Evolutionary conservation across 2,797 vertebrate genomes (phyloP).

Genomic region (Columba guinea): DNA sequence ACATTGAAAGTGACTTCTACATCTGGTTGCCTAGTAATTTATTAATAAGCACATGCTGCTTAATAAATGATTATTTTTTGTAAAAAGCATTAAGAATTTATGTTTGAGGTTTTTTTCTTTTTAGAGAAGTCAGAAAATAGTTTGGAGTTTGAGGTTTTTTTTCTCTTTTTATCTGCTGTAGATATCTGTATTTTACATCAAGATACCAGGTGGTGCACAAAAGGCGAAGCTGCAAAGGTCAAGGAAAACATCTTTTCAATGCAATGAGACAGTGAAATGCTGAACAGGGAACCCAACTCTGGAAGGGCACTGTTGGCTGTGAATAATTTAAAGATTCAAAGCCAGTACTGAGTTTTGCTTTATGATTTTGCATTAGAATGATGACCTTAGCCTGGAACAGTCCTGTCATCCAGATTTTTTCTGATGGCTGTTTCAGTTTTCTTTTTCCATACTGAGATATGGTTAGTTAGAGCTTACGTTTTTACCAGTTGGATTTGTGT

Average conservation of each 20-base stretch:
- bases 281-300: not conserved
- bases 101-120: not conserved
- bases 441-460: not conserved
- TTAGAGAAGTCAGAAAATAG: not conserved
- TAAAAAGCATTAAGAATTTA: constrained; percentile 21
- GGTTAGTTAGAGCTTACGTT: not conserved
- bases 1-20: constrained; percentile 47
- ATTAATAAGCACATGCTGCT: constrained; percentile 29
- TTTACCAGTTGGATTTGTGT: not conserved
- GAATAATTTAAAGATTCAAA: constrained; percentile 14
- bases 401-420: not conserved
- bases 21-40: constrained; percentile 20
- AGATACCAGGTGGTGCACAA: not conserved
- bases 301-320: constrained; percentile 13
- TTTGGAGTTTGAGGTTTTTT: not conserved
- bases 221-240: not conserved
- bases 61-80: constrained; percentile 30
- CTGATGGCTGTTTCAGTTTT: not conserved
- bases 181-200: not conserved
- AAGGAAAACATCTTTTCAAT: constrained; percentile 1
- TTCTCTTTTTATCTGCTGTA: not conserved
- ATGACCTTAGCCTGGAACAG: not conserved
- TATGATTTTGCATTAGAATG: not conserved
- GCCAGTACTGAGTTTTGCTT: not conserved
- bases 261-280: not conserved